A percentile compares a stretch with the other conserved stretches of the same genome.
These are phyloP conservation scores for Phyllotreta striolata DNA, from an alignment of 2,888 invertebrate species.

Conservation along the genomic window DNA sequence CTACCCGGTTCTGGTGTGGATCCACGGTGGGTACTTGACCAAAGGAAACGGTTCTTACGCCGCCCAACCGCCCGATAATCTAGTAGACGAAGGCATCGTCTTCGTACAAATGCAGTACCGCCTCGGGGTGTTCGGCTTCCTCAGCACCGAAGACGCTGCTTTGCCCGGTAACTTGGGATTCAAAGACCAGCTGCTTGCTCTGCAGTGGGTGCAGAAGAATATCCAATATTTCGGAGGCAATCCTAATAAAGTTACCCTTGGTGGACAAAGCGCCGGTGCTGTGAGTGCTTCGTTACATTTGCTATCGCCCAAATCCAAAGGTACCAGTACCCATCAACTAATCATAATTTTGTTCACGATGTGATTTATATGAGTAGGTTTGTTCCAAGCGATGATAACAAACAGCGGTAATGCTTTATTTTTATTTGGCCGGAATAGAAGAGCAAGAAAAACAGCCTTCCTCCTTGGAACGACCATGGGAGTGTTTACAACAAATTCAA, in stretches of 20 bases:
- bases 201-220: constrained; percentile 13
- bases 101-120: constrained; percentile 45
- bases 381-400: constrained; percentile 10
- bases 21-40: constrained; percentile 44
- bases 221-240: constrained; percentile 17
- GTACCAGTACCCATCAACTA: background rate
- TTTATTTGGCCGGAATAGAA: background rate
- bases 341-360: background rate
- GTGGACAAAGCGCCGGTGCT: constrained; percentile 15
- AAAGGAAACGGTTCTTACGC: constrained; percentile 36
- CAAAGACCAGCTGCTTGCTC: constrained; percentile 42
- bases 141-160: constrained; percentile 42
- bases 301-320: constrained; percentile 13
- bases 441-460: background rate
- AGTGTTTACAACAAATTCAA: background rate
- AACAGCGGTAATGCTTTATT: background rate
- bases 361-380: too few relatives aligned
- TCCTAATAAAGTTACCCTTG: constrained; percentile 6
- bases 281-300: constrained; percentile 5
- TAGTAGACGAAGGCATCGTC: constrained; percentile 43
- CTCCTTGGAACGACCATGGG: background rate
- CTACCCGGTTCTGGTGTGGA: constrained; percentile 43
- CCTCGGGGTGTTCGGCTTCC: constrained; percentile 42
- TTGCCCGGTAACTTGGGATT: constrained; percentile 45
- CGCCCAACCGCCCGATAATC: constrained; percentile 38